A percentile compares a stretch with the other conserved stretches of the same genome.
These are phyloP conservation scores for Hypercompe scribonia DNA, from an alignment of 2,888 invertebrate genomes.

Conservation along the genomic window DNA sequence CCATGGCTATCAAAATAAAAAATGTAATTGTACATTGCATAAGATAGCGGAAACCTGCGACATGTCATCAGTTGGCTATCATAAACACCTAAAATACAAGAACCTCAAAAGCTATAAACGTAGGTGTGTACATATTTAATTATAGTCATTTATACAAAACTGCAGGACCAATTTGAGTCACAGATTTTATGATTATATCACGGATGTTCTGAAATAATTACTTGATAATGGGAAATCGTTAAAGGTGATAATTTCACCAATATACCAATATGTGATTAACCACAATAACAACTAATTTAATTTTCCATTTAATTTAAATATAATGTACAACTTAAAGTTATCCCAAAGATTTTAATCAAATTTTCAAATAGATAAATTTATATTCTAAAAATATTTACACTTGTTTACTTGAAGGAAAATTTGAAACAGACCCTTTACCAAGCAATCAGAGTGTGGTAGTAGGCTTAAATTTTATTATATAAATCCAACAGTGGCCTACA, in stretches of 20 bases:
- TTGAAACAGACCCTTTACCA: too few relatives aligned
- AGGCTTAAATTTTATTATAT: too few relatives aligned
- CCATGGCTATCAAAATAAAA: conserved; percentile 33
- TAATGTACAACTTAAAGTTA: too few relatives aligned
- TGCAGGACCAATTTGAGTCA: conserved; percentile 2
- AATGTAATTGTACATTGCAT: conserved; percentile 37
- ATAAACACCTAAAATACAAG: conserved; percentile 33
- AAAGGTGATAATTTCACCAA: not conserved
- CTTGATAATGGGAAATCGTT: not conserved
- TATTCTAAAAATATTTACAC: too few relatives aligned
- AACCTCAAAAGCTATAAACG: conserved; percentile 16
- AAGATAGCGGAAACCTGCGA: conserved; percentile 43
- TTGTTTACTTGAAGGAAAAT: too few relatives aligned
- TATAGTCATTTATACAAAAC: conserved; percentile 11
- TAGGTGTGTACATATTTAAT: conserved; percentile 20
- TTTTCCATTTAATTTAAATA: too few relatives aligned
- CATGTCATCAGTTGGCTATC: conserved; percentile 24
- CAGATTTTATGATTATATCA: conserved; percentile 7
- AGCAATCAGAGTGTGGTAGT: too few relatives aligned
- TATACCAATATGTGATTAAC: not conserved
- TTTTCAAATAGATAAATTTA: too few relatives aligned
- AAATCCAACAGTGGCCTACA: too few relatives aligned
- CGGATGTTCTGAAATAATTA: conserved; percentile 12
- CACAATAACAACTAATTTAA: too few relatives aligned
- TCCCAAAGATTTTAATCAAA: too few relatives aligned